Conservation (phyloP, 2,888 invertebrate genomes). For the Leptopilina drosophilae region DNA sequence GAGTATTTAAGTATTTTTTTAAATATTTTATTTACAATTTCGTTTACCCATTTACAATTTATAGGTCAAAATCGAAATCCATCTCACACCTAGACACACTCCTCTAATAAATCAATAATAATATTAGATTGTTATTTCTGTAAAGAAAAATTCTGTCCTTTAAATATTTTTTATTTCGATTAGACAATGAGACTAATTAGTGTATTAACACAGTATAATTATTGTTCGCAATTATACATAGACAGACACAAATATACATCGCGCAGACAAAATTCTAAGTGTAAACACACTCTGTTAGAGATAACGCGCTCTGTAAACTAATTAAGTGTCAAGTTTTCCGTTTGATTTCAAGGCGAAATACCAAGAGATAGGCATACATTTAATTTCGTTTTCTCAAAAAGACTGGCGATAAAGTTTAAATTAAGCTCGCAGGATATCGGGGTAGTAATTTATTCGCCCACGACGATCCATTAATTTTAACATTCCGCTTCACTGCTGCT, state of each 20-base stretch:
- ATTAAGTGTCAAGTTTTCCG: conserved; percentile 38
- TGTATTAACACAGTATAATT: conserved; percentile 58
- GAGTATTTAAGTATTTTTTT: no score
- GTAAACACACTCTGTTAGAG: conserved; percentile 29
- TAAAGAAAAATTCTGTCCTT: no score
- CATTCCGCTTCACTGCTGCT: conserved; percentile 6
- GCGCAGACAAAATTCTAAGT: conserved; percentile 13
- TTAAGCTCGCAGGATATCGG: conserved; percentile 22
- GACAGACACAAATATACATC: neutral
- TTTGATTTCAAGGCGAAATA: conserved; percentile 38
- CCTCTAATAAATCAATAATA: no score
- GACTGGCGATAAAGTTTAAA: conserved; percentile 39
- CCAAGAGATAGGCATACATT: conserved; percentile 37
- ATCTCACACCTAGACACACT: no score
- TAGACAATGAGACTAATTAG: conserved; percentile 63
- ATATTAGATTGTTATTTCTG: no score
- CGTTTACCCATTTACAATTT: no score
- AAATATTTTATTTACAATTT: no score
- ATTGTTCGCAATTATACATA: conserved; percentile 61
- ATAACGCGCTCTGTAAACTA: conserved; percentile 36
- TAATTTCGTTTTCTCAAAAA: conserved; percentile 31
- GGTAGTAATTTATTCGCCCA: conserved; percentile 36
- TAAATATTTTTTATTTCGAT: conserved; percentile 41
- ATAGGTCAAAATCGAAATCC: no score
- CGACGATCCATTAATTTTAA: conserved; percentile 22